Evolutionary conservation across 92 coral and sea anemone species (phyloP).

Genomic region (Pocillopora meandrina): DNA sequence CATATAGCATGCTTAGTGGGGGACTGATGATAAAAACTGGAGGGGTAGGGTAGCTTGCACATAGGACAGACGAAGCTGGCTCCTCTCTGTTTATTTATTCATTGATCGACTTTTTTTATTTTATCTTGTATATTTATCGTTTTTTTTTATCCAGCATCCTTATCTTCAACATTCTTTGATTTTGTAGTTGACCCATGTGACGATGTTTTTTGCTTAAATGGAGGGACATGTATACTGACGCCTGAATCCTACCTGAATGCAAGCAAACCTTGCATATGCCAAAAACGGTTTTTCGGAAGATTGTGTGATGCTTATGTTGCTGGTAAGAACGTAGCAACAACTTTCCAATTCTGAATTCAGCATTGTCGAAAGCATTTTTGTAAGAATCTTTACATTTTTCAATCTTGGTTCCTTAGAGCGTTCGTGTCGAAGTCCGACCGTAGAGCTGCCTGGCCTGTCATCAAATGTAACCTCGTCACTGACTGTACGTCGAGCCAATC

Average conservation of each 20-base stretch:
- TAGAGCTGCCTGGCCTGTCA: conserved; percentile 31
- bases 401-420: not conserved
- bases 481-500: conserved; percentile 18
- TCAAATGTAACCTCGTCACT: conserved; percentile 11
- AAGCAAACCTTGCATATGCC: conserved; percentile 24
- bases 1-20: too few species aligned
- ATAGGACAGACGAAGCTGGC: too few species aligned
- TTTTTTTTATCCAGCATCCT: too few species aligned
- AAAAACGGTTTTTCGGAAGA: conserved; percentile 15
- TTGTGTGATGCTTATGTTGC: conserved; percentile 39
- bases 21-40: too few species aligned
- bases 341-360: too few species aligned
- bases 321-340: conserved; percentile 21
- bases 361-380: too few species aligned
- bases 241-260: not conserved
- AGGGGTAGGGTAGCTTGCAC: too few species aligned
- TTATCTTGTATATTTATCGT: too few species aligned
- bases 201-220: conserved; percentile 33
- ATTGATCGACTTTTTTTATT: too few species aligned
- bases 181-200: conserved; percentile 44
- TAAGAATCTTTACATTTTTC: too few species aligned
- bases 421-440: conserved; percentile 46
- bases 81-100: too few species aligned
- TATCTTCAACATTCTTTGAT: not conserved
- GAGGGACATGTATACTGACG: conserved; percentile 23